Evolutionary conservation across 2,888 invertebrate species (phyloP).

Genomic region (Drosophila nr. medialis): DNA sequence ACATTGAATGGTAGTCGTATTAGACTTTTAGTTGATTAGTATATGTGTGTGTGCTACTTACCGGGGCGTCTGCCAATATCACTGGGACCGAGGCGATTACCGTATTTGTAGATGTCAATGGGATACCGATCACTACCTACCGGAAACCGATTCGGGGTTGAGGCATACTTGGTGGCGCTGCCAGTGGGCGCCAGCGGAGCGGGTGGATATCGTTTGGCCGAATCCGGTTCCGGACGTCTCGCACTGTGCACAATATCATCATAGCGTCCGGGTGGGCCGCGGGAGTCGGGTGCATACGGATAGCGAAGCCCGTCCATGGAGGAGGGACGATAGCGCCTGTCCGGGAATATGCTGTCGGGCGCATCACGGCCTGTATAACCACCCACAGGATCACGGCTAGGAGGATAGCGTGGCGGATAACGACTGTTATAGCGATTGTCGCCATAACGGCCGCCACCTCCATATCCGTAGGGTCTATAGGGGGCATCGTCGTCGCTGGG

Average conservation of each 20-base stretch:
- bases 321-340: conserved; percentile 84
- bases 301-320: conserved; percentile 83
- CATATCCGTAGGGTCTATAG: conserved; percentile 80
- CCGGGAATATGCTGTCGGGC: conserved; percentile 84
- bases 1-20: conserved; percentile 35
- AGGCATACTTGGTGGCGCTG: conserved; percentile 85
- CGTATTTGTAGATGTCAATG: conserved; percentile 85
- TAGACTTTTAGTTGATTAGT: conserved; percentile 70
- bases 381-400: conserved; percentile 75
- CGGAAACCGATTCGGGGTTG: conserved; percentile 86
- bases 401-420: conserved; percentile 77
- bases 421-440: conserved; percentile 79
- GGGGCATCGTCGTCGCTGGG: conserved; percentile 79
- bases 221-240: conserved; percentile 84
- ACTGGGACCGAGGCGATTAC: conserved; percentile 86
- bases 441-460: conserved; percentile 75
- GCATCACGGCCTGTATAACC: conserved; percentile 82
- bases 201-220: conserved; percentile 86
- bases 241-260: conserved; percentile 82
- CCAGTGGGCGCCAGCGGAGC: conserved; percentile 84
- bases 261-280: conserved; percentile 76
- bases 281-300: conserved; percentile 78
- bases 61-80: conserved; percentile 83
- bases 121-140: conserved; percentile 85
- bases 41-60: conserved; percentile 71